Percentiles rank a stretch among this genome's conserved stretches.
Evolutionary conservation across 2,888 invertebrate species (phyloP).

Genomic region (Orthonychiurus folsomi): DNA sequence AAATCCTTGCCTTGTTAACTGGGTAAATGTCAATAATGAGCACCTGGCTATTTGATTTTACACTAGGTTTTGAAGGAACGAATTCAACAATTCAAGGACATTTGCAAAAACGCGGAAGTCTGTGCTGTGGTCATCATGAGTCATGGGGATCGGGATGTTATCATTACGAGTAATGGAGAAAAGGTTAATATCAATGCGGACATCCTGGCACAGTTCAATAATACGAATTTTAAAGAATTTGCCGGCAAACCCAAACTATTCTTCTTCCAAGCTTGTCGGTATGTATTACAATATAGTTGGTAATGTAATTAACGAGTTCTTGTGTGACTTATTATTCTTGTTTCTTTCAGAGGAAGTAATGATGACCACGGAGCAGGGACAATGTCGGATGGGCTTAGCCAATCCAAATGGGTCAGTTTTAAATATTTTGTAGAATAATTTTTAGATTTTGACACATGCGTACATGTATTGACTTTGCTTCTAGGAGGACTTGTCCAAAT

Average conservation of each 20-base stretch:
- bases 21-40: neutral
- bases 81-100: neutral
- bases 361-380: slow-evolving; percentile 4
- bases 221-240: slow-evolving; percentile 50
- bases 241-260: slow-evolving; percentile 60
- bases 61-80: too few species aligned
- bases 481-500: neutral
- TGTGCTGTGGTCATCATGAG: slow-evolving; percentile 19
- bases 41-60: neutral
- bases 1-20: too few species aligned
- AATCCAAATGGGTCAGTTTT: neutral
- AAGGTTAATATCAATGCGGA: slow-evolving; percentile 5
- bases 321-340: slow-evolving; percentile 6
- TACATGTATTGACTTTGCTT: neutral
- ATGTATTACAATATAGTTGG: slow-evolving; percentile 39
- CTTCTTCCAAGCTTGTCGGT: slow-evolving; percentile 63
- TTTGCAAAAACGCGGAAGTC: slow-evolving; percentile 9
- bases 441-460: too few species aligned
- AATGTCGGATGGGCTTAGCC: neutral
- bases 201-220: slow-evolving; percentile 54
- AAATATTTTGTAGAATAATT: too few species aligned
- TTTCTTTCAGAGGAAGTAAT: slow-evolving; percentile 10
- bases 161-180: slow-evolving; percentile 15
- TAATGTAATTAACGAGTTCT: too few species aligned
- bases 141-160: slow-evolving; percentile 16